Evolutionary conservation across 2,888 invertebrate genomes (phyloP).

Genomic region (Limnephilus marmoratus): DNA sequence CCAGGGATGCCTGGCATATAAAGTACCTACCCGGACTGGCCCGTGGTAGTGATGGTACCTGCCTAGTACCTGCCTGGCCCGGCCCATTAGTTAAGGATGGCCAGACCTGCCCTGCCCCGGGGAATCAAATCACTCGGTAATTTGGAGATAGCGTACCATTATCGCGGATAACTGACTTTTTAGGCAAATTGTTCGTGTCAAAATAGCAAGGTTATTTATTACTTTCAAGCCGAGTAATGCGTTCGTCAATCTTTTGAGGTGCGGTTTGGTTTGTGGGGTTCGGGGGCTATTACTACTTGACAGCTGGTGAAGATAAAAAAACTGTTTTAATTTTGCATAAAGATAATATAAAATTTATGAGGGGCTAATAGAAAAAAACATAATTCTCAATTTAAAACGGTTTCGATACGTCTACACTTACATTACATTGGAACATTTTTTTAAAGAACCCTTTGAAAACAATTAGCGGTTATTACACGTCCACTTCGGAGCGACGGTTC

Average conservation of each 20-base stretch:
- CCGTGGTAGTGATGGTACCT: neutral
- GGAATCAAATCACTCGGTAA: conserved; percentile 66
- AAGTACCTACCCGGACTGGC: neutral
- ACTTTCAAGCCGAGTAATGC: neutral
- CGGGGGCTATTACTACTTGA: neutral
- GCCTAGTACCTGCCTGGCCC: neutral
- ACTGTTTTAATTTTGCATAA: neutral
- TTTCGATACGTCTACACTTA: too few species aligned
- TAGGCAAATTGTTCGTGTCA: conserved; percentile 61
- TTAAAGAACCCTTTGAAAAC: too few species aligned
- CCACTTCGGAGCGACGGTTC: too few species aligned
- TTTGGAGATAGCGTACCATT: conserved; percentile 61
- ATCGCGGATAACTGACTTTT: conserved; percentile 48
- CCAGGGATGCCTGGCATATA: neutral
- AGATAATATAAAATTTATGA: neutral
- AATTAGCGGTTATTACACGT: too few species aligned
- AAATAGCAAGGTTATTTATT: conserved; percentile 45
- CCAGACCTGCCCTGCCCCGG: conserved; percentile 59
- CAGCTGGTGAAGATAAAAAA: neutral
- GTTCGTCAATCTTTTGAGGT: conserved; percentile 24
- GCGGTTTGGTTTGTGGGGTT: neutral
- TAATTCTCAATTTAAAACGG: neutral
- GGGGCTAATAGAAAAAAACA: neutral
- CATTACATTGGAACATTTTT: too few species aligned
- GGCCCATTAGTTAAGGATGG: conserved; percentile 52